Percentiles rank a stretch among this genome's conserved stretches.
Conservation (phyloP, 2,888 invertebrate genomes). For the Phaedon cochleariae region DNA sequence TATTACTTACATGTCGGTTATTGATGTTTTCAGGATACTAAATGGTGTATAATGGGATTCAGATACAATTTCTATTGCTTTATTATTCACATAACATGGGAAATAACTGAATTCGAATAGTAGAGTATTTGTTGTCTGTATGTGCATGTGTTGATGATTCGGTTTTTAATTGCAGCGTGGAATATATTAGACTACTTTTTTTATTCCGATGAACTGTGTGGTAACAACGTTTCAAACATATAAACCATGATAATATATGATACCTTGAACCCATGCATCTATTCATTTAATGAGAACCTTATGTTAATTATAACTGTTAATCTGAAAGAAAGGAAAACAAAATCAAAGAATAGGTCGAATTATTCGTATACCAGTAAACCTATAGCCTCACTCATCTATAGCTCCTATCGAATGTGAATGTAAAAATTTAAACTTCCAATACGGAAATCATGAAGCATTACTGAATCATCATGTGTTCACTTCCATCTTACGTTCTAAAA, state of each 20-base stretch:
- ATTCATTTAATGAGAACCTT: neutral
- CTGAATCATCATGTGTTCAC: no score
- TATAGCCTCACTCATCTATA: no score
- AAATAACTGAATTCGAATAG: neutral
- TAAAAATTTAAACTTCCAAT: no score
- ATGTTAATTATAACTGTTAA: neutral
- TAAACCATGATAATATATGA: neutral
- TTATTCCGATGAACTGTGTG: neutral
- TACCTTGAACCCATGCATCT: neutral
- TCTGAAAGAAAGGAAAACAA: neutral
- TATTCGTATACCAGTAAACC: no score
- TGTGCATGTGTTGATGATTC: neutral
- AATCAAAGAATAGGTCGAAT: neutral
- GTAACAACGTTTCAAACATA: neutral
- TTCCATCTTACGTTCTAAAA: no score
- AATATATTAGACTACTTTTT: neutral
- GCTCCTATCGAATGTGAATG: no score
- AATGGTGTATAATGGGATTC: neutral
- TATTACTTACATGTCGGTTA: constrained; percentile 41
- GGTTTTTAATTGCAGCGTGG: neutral
- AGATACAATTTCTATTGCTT: neutral
- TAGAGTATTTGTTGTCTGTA: neutral
- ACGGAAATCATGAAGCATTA: no score
- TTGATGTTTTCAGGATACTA: constrained; percentile 33
- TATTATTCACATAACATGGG: neutral